phyloP scores from a whole-genome alignment of 30 jellyfish, hydroid and myxozoan species.

The Sanderia malayensis region DNA sequence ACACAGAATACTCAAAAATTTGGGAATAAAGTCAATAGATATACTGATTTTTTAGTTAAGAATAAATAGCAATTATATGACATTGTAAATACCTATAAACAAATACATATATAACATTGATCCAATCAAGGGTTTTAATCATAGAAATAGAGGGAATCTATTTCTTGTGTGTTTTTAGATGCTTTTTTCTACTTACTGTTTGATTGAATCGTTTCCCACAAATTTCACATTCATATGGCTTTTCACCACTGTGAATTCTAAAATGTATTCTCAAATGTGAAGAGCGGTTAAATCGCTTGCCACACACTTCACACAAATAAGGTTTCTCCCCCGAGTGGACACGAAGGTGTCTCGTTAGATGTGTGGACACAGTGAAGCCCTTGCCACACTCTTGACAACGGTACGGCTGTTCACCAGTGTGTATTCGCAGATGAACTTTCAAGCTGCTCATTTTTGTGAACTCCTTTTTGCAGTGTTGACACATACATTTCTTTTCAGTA shows the following conservation, averaged over 20 bases:
- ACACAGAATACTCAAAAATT: too few species aligned
- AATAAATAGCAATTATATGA: too few species aligned
- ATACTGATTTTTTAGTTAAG: too few species aligned
- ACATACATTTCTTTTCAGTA: slow-evolving; percentile 29
- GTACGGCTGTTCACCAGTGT: slow-evolving; percentile 67
- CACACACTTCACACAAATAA: slow-evolving; percentile 54
- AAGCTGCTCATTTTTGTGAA: slow-evolving; percentile 65
- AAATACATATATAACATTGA: too few species aligned
- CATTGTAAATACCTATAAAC: too few species aligned
- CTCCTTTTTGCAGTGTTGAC: slow-evolving; percentile 52
- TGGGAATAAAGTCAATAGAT: too few species aligned
- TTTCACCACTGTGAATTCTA: slow-evolving; percentile 68
- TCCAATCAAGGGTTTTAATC: too few species aligned
- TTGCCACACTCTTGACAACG: slow-evolving; percentile 67
- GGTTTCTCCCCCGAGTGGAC: slow-evolving; percentile 69
- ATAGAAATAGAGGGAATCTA: too few species aligned
- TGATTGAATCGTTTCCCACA: slow-evolving; percentile 60
- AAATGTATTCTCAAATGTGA: slow-evolving; percentile 55
- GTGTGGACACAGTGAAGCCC: slow-evolving; percentile 52
- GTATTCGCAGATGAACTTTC: slow-evolving; percentile 59
- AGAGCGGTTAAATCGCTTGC: slow-evolving; percentile 57
- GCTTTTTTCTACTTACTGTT: slow-evolving; percentile 48
- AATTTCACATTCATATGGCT: slow-evolving; percentile 54
- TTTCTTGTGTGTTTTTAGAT: slow-evolving; percentile 47
- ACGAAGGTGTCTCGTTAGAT: slow-evolving; percentile 52